A percentile compares a stretch with the other conserved stretches of the same genome.
Conservation (phyloP, 2,888 invertebrate species). For the Drosophila anomalata region DNA sequence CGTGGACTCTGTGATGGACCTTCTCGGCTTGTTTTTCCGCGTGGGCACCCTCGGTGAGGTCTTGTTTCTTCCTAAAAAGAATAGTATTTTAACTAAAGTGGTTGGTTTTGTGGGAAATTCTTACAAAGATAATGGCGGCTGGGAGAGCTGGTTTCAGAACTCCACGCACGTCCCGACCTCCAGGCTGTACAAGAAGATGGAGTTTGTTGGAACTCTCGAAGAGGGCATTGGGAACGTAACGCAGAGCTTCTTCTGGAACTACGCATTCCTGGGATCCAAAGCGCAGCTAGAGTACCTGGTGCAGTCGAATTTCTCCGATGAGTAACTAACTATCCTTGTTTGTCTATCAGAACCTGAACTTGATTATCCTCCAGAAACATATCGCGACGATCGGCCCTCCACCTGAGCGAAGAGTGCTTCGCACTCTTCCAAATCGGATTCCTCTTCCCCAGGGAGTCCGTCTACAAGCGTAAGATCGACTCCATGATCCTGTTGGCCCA, state of each 20-base stretch:
- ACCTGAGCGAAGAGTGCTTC: conserved; percentile 90
- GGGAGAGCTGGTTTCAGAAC: conserved; percentile 90
- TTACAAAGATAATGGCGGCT: conserved; percentile 88
- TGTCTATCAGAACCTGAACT: background rate
- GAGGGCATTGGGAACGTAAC: conserved; percentile 90
- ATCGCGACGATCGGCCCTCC: conserved; percentile 87
- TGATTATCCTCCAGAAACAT: conserved; percentile 75
- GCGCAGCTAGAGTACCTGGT: conserved; percentile 90
- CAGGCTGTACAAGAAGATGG: conserved; percentile 87
- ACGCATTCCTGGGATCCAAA: conserved; percentile 90
- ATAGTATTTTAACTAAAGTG: background rate
- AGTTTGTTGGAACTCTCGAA: conserved; percentile 87
- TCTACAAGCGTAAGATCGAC: conserved; percentile 87
- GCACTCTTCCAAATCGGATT: conserved; percentile 89
- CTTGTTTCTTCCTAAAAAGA: background rate
- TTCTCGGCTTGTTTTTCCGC: conserved; percentile 88
- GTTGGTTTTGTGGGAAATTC: background rate
- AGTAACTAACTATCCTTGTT: conserved; percentile 82
- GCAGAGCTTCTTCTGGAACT: conserved; percentile 90
- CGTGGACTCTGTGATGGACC: conserved; percentile 88
- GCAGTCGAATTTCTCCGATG: conserved; percentile 88
- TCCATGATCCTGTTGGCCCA: conserved; percentile 86
- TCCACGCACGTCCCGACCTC: conserved; percentile 87
- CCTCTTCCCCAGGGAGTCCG: conserved; percentile 87
- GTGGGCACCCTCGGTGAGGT: conserved; percentile 89